Conservation (phyloP, 2,113 vertebrate genomes). For the Thamnophis sirtalis region DNA sequence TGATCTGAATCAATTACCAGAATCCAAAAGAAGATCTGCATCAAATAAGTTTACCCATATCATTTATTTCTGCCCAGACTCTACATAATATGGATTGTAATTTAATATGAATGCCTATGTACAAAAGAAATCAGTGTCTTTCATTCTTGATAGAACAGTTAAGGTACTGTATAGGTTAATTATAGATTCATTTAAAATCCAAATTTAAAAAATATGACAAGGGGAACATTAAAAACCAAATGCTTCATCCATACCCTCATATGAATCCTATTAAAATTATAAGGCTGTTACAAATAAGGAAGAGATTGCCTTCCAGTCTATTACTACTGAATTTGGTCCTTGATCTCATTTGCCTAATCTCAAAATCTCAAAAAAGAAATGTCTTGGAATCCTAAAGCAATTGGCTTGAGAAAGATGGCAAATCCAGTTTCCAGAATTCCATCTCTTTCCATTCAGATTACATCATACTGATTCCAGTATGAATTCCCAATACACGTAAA, state of each 20-base stretch:
- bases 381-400: neutral
- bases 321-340: neutral
- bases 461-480: neutral
- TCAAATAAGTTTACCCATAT: neutral
- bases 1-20: neutral
- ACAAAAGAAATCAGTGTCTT: neutral
- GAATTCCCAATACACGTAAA: neutral
- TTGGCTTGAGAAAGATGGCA: neutral
- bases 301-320: neutral
- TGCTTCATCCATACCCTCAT: neutral
- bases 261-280: neutral
- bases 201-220: neutral
- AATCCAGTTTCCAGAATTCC: neutral
- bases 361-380: neutral
- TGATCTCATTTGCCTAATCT: neutral
- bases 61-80: neutral
- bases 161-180: neutral
- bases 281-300: neutral
- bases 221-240: neutral
- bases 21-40: neutral
- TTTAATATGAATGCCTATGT: neutral
- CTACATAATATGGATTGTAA: neutral
- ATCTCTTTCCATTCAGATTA: neutral
- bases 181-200: neutral
- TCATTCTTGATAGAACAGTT: neutral